phyloP scores from a whole-genome alignment of 92 coral and sea anemone genomes.

The Porites divaricata region DNA sequence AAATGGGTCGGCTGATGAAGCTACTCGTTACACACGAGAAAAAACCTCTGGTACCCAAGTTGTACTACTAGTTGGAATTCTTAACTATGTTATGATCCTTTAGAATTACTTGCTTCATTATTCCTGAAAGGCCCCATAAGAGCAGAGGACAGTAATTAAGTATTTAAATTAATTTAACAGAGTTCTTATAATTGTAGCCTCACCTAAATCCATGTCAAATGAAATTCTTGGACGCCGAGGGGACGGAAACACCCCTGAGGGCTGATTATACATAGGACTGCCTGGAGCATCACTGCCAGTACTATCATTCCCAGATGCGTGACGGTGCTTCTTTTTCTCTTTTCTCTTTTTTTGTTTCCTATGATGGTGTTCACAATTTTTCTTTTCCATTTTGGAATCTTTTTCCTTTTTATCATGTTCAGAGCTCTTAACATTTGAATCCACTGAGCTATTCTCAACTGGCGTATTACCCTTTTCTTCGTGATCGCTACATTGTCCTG shows the following conservation, averaged over 20 bases:
- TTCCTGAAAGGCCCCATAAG: too few relatives aligned
- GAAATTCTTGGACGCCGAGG: constrained; percentile 82
- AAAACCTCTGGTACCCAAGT: too few relatives aligned
- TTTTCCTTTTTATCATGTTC: constrained; percentile 54
- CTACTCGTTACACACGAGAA: too few relatives aligned
- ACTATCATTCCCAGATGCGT: constrained; percentile 87
- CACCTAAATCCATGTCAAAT: constrained; percentile 86
- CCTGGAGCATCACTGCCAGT: constrained; percentile 86
- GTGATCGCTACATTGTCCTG: constrained; percentile 23
- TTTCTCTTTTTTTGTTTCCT: constrained; percentile 71
- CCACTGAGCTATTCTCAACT: constrained; percentile 28
- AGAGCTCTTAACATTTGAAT: constrained; percentile 11
- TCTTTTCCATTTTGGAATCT: constrained; percentile 69
- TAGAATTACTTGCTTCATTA: too few relatives aligned
- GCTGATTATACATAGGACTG: constrained; percentile 69
- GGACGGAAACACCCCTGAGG: constrained; percentile 67
- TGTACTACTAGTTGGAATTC: too few relatives aligned
- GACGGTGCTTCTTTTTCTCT: constrained; percentile 83
- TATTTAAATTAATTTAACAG: too few relatives aligned
- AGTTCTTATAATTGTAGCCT: not conserved
- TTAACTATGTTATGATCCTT: too few relatives aligned
- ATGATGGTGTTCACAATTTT: constrained; percentile 73
- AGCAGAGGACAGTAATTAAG: too few relatives aligned
- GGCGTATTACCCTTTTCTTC: constrained; percentile 29
- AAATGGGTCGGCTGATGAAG: too few relatives aligned